Evolutionary conservation across 1,140 invertebrate genomes (phyloP).

Genomic region (Dendroctonus valens): DNA sequence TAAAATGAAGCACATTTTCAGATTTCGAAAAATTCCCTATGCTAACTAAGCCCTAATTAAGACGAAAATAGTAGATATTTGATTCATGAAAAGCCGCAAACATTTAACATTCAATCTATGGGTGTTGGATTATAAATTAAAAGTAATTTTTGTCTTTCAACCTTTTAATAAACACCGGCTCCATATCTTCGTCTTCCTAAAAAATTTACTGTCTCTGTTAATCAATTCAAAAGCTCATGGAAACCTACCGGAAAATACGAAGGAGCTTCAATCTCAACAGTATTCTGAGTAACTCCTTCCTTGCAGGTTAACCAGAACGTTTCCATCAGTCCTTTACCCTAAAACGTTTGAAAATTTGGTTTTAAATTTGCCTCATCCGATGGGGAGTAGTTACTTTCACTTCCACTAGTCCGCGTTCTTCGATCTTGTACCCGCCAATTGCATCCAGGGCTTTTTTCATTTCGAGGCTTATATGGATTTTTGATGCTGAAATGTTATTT

Average conservation of each 20-base stretch:
- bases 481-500: slow-evolving; percentile 60
- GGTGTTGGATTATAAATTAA: slow-evolving; percentile 18
- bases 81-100: neutral
- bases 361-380: neutral
- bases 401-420: slow-evolving; percentile 77
- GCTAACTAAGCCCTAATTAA: neutral
- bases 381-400: slow-evolving; percentile 63
- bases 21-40: no score
- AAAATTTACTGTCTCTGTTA: slow-evolving; percentile 7
- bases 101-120: neutral
- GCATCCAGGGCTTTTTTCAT: slow-evolving; percentile 80
- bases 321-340: slow-evolving; percentile 90
- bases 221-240: slow-evolving; percentile 5
- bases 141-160: slow-evolving; percentile 46
- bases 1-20: no score
- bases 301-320: slow-evolving; percentile 89
- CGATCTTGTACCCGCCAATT: slow-evolving; percentile 77
- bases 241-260: slow-evolving; percentile 55
- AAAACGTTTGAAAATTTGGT: slow-evolving; percentile 39
- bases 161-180: slow-evolving; percentile 49
- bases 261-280: slow-evolving; percentile 57
- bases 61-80: neutral
- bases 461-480: slow-evolving; percentile 87
- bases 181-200: slow-evolving; percentile 48
- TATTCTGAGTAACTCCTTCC: slow-evolving; percentile 62